Evolutionary conservation across 2,888 invertebrate species (phyloP).

Genomic region (Listrodromus nycthemerus): DNA sequence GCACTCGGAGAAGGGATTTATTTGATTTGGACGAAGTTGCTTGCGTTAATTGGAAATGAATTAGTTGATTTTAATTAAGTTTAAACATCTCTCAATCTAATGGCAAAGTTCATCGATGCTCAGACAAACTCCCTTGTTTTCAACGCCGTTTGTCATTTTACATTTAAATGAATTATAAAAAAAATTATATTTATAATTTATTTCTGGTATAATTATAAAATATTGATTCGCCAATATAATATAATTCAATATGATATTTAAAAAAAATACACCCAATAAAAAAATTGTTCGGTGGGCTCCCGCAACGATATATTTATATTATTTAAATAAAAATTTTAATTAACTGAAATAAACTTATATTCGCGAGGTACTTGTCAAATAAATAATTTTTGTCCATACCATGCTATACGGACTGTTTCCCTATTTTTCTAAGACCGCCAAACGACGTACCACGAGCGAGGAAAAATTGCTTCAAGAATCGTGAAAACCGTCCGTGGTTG

Average conservation of each 20-base stretch:
- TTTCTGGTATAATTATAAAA: too few relatives aligned
- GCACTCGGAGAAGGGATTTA: background rate
- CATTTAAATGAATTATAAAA: too few relatives aligned
- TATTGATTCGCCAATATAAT: too few relatives aligned
- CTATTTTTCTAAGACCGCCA: background rate
- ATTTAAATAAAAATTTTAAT: too few relatives aligned
- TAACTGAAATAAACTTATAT: too few relatives aligned
- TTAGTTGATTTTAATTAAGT: background rate
- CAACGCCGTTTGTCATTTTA: background rate
- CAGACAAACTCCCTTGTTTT: background rate
- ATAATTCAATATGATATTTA: too few relatives aligned
- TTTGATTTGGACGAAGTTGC: background rate
- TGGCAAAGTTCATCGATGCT: background rate
- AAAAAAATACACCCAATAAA: too few relatives aligned
- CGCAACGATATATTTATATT: too few relatives aligned
- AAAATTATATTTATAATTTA: too few relatives aligned
- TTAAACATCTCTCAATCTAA: background rate
- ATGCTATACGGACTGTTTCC: background rate
- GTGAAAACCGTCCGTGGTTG: background rate
- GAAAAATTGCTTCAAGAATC: background rate
- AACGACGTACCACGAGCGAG: background rate
- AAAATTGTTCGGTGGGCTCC: too few relatives aligned
- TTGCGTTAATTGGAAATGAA: background rate
- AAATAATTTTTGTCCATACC: too few relatives aligned
- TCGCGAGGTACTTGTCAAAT: too few relatives aligned